Conservation (phyloP, 2,888 invertebrate species). For the Clepsis dumicolana region DNA sequence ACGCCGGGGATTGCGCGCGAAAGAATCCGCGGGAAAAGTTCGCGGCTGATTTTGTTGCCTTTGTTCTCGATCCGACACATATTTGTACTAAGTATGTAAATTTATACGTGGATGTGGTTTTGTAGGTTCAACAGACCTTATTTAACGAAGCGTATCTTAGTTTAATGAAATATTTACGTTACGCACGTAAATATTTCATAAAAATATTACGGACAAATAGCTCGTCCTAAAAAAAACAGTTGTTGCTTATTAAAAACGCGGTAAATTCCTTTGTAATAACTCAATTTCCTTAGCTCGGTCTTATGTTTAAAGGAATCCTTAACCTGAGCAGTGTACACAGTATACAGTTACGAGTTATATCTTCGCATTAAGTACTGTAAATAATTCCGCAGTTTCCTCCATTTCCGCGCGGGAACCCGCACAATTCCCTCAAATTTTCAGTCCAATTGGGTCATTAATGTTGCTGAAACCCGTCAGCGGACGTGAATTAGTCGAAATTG, state of each 20-base stretch:
- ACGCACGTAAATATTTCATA: neutral
- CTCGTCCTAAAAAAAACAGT: neutral
- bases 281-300: neutral
- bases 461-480: slow-evolving; percentile 27
- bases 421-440: slow-evolving; percentile 37
- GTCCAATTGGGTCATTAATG: slow-evolving; percentile 39
- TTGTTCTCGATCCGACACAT: slow-evolving; percentile 2
- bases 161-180: neutral
- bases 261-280: neutral
- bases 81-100: neutral
- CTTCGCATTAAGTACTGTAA: slow-evolving; percentile 16
- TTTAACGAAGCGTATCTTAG: no score
- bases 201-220: neutral
- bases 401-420: slow-evolving; percentile 24
- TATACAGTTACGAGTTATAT: slow-evolving; percentile 4
- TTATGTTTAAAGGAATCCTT: neutral
- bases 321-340: neutral
- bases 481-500: slow-evolving; percentile 39
- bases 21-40: slow-evolving; percentile 29
- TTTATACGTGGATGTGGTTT: neutral
- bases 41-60: slow-evolving; percentile 27
- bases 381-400: slow-evolving; percentile 15
- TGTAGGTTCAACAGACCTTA: neutral
- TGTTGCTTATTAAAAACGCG: neutral
- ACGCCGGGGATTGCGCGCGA: slow-evolving; percentile 12